phyloP scores from a whole-genome alignment of 2,797 vertebrate genomes.

The Halcyon chelicuti region DNA sequence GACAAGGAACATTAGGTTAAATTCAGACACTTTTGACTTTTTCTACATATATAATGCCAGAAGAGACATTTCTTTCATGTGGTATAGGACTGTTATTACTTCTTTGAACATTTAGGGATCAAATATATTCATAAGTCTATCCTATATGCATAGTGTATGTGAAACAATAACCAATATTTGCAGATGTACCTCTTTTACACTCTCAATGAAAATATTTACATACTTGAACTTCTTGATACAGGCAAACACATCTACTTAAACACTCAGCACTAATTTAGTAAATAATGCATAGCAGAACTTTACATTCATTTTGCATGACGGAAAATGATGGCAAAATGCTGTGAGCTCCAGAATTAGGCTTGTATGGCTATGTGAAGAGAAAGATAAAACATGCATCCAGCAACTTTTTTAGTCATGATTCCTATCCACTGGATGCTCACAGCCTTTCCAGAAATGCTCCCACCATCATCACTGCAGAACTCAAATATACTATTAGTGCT shows the following conservation, averaged over 20 bases:
- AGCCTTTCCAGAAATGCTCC: neutral
- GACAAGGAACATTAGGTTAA: conserved; percentile 63
- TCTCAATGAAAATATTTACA: conserved; percentile 10
- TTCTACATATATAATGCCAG: neutral
- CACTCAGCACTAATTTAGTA: neutral
- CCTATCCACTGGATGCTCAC: neutral
- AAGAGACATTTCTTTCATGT: neutral
- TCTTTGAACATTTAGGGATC: neutral
- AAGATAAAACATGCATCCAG: neutral
- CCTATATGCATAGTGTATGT: neutral
- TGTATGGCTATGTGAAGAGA: neutral
- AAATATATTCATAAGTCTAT: neutral
- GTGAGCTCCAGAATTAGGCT: neutral
- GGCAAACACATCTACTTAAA: neutral
- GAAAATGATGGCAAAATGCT: neutral
- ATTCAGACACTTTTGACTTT: conserved; percentile 10
- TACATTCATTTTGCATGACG: neutral
- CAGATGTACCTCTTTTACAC: neutral
- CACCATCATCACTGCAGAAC: neutral
- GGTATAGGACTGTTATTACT: neutral
- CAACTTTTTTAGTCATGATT: neutral
- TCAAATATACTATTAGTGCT: neutral
- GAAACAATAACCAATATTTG: neutral
- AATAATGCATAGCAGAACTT: neutral
- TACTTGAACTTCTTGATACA: neutral